Evolutionary conservation across 2,113 vertebrate species (phyloP), one percentile per base, ranked within the genome.

Genomic region (Corythaeola cristata): DNA sequence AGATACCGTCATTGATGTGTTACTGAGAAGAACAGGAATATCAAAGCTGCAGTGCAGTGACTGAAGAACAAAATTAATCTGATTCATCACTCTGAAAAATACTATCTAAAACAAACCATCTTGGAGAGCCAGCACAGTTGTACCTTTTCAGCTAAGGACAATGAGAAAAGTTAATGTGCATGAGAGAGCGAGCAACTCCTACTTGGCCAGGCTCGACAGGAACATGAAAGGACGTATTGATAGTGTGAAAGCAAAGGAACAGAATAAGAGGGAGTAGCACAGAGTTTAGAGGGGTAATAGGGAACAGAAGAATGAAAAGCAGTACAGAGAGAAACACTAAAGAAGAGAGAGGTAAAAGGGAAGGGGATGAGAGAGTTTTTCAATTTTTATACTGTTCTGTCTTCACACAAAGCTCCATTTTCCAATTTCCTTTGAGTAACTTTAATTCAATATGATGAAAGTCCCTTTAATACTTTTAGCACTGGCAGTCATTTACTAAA

Each of bases 11-110:
- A 66, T 30, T 68, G 72, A 45, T 0, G 0, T 35, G n/a, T 80
- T 50, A 55, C 64, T 63, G 76, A 37, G 85, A 90, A 86, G 64
- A 97, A 88, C n/a, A 84, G 88, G 84, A 93, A 74, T 55, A 71
- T 77, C 71, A 95, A 82, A 91, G 78, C 62, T 73, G 78, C 53
- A 58, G 45, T 45, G 50, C 50, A 69, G 11, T 37, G 82, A 56
- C 67, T 73, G 62, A 86, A 90, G 85, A 95, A 90, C 41, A 83
- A 83, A 93, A 90, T 63, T 4, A 79, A 59, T 75, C 59, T 92
- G 71, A 90, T 77, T 88, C 41, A 63, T 74, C 72, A 62, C 18
- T 59, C 75, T 77, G 69, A 88, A 96, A 93, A 96, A 66, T 59
- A 28, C 55, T 41, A 32, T 68, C 58, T 69, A 41, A 89, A 95